Evolutionary conservation across 1,140 invertebrate species (phyloP), one percentile per base, ranked within the genome.

Genomic region (Drosophila pseudoobscura): DNA sequence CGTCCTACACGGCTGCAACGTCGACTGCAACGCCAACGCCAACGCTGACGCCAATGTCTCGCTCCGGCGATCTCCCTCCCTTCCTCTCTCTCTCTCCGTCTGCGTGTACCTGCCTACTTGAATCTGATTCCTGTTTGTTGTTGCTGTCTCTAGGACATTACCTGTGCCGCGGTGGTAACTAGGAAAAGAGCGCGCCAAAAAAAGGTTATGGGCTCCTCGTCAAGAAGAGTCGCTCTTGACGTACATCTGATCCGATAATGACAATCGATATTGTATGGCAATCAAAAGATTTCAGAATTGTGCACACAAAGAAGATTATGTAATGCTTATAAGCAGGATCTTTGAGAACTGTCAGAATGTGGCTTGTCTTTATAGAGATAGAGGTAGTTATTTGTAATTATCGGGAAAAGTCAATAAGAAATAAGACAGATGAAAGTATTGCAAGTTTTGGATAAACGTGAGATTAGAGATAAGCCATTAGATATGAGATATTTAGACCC

Each of bases 51-150:
- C 35, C 35, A 39, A 9, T 20, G 6, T 15, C 15, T 22, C 22
- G 24, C 24, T 24, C 24, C 3, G 5, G 24, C 24, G 6, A 26
- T 26, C 24, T 26, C 24, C 24, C 24, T 26, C 29, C 8, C 29
- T 31, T 8, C 3, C 31, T 24, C 44, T 22, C 50, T 31, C 31
- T 7, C 31, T 29, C 44, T 26, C 50, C 46, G 45, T 52, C 26
- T n/a, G 58, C 50, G n/a, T 68, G 69, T 87, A 88, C 82, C 83
- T 87, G 83, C 83, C 78, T 65, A 87, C 83, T 82, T 68, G 74
- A 62, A 62, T 65, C 59, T 58, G 66, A 64, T 62, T 84, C 61
- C 59, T 65, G 57, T 54, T 53, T 70, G 53, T 69, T 70, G 54
- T 60, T 59, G 26, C n/a, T 57, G 59, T 64, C 72, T 62, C 76